Evolutionary conservation across 2,113 vertebrate species (phyloP), one percentile per base, ranked within the genome.

Genomic region (Gallinago paraguaiae): DNA sequence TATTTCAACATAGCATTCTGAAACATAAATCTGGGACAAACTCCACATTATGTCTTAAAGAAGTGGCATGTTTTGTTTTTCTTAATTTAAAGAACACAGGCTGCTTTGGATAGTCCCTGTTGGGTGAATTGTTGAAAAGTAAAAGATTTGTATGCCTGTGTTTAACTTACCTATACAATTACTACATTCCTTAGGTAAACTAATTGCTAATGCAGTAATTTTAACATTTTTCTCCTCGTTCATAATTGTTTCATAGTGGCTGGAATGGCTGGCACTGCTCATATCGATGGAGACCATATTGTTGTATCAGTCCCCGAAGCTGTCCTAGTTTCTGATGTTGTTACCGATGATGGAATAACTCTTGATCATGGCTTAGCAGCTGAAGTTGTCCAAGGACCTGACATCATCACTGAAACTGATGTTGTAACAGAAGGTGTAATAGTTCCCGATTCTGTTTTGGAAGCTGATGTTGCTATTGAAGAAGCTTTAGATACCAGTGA

Each of bases 281-380:
- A 99, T 96, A 99, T 99, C 54, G 99, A 99, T 57, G 99, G 99
- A 74, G 99, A 99, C 84, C 99, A 99, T 97, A 99, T 99, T 81
- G 99, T 99, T 91, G 99, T 99, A 61, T 99, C 99, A 17, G 99
- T 99, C 65, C 99, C 99, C 0, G 99, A 99, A 96, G 99, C 99
- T 30, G 99, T 99, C 78, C 98, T 99, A 86, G 99, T 99, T 78
- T 99, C 99, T 39, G 99, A 99, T 46, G 98, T 99, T 88, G 99
- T 99, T 96, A 99, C 99, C 0, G 99, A 99, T 17, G 99, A 99
- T 60, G 99, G 99, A 70, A 99, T 99, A 93, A 98, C 99, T 69
- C 98, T 99, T 48, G 99, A 99, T 93, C 99, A 99, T 28, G 99
- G 97, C 81, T 97, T 99, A 79, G 99, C 99, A 72, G 99, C 99